phyloP scores from a whole-genome alignment of 2,888 invertebrate species.

The Agrochola macilenta region DNA sequence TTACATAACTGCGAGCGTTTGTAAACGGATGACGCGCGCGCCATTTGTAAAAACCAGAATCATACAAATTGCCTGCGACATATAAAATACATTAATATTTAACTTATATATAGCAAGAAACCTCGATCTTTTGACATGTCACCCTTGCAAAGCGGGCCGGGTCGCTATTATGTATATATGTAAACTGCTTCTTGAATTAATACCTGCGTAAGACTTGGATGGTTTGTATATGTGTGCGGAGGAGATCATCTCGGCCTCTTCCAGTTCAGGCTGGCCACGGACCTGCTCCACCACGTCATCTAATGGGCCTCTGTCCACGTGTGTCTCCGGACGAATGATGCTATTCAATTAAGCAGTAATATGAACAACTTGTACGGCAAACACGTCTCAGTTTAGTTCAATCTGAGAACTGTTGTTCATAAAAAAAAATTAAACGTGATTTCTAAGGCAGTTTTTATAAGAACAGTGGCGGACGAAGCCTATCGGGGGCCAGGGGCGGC shows the following conservation, averaged over 20 bases:
- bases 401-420: background rate
- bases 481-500: too few species aligned
- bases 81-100: too few species aligned
- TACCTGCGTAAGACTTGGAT: slow-evolving; percentile 80
- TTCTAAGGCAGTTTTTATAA: background rate
- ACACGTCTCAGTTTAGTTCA: background rate
- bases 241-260: slow-evolving; percentile 86
- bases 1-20: too few species aligned
- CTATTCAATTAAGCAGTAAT: slow-evolving; percentile 67
- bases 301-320: slow-evolving; percentile 85
- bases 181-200: background rate
- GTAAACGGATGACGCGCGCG: too few species aligned
- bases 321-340: slow-evolving; percentile 80
- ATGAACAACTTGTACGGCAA: slow-evolving; percentile 18
- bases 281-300: slow-evolving; percentile 87
- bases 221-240: slow-evolving; percentile 83
- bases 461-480: too few species aligned
- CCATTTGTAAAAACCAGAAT: too few species aligned
- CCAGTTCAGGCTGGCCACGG: slow-evolving; percentile 86
- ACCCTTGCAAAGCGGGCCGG: background rate
- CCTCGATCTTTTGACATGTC: background rate
- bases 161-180: background rate
- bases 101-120: background rate
- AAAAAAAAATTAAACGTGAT: too few species aligned
- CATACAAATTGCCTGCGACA: too few species aligned